A percentile compares a stretch with the other conserved stretches of the same genome.
These are phyloP conservation scores for Geodia barretti DNA, from an alignment of 37 sponge, comb jelly and placozoan species.

Conservation along the genomic window DNA sequence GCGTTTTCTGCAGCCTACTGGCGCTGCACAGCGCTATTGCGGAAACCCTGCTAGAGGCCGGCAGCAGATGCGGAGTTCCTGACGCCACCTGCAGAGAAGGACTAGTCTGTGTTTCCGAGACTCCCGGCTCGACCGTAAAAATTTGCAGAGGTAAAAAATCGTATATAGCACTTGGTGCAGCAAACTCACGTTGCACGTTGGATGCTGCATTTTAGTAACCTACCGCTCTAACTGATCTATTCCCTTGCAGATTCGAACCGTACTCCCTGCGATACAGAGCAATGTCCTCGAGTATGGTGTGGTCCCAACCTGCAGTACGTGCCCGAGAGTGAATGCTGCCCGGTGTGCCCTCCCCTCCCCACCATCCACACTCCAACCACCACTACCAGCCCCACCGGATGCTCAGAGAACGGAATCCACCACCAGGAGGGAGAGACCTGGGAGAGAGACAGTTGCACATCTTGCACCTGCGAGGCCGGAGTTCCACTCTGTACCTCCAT, in stretches of 20 bases:
- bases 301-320: background rate
- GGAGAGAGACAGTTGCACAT: background rate
- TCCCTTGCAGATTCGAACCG: background rate
- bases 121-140: background rate
- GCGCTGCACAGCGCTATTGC: background rate
- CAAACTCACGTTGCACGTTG: background rate
- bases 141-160: background rate
- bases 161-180: background rate
- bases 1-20: no score
- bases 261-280: background rate
- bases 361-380: background rate
- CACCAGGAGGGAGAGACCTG: constrained; percentile 1
- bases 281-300: background rate
- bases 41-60: background rate
- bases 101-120: background rate
- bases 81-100: background rate
- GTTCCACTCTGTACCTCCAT: background rate
- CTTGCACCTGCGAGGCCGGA: constrained; percentile 12
- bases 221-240: background rate
- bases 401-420: background rate
- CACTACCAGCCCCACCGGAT: background rate
- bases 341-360: constrained; percentile 1
- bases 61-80: background rate
- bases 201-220: background rate
- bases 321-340: constrained; percentile 28